These are phyloP conservation scores for Psephotus haematonotus DNA, from an alignment of 2,113 vertebrate species.

Conservation along the genomic window DNA sequence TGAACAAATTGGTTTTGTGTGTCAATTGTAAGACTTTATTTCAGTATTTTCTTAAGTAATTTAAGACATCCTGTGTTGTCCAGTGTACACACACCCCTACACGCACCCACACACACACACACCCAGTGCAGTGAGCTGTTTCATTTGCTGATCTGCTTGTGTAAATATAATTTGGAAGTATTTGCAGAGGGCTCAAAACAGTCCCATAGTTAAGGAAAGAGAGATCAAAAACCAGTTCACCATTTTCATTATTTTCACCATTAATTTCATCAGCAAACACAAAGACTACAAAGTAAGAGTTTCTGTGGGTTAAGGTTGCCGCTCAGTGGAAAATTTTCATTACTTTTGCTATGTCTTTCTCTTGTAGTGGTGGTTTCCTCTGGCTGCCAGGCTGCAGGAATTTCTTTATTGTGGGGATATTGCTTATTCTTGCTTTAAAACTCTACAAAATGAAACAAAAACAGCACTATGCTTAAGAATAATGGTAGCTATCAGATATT, in stretches of 20 bases:
- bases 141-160: background rate
- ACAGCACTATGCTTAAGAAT: background rate
- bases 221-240: background rate
- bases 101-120: no score
- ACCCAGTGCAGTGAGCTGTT: background rate
- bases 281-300: background rate
- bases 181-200: background rate
- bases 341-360: constrained; percentile 47
- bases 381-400: constrained; percentile 87
- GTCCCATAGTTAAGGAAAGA: background rate
- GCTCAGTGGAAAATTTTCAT: constrained; percentile 61
- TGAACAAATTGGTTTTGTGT: background rate
- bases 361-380: constrained; percentile 75
- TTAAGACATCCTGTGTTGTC: background rate
- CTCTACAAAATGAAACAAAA: constrained; percentile 66
- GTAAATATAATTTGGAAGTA: background rate
- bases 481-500: background rate
- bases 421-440: constrained; percentile 81
- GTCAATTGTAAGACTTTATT: background rate
- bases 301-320: background rate
- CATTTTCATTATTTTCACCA: background rate
- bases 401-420: constrained; percentile 73
- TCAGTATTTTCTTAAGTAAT: background rate
- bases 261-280: background rate
- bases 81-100: no score